Evolutionary conservation across 2,113 vertebrate genomes (phyloP), one percentile per base, ranked within the genome.

Genomic region (Otolemur garnettii): DNA sequence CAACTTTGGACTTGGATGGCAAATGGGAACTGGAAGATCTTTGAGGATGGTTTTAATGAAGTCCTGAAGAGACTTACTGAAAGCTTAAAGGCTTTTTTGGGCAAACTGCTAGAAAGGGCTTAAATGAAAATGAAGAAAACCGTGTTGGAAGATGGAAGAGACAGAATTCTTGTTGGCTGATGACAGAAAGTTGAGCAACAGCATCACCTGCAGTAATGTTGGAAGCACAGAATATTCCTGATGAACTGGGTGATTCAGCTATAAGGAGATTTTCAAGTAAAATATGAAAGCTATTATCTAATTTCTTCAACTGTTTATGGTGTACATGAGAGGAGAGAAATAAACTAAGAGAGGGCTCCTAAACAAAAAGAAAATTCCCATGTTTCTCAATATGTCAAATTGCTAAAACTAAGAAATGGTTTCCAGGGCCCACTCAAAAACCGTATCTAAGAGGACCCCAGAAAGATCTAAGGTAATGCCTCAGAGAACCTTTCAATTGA

Each of bases 71-170:
- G 22, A 60, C 79, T 57, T 35, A 60, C 13, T 60, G 24, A 35
- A 84, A 69, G 18, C 35, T 78, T 60, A 45, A 83, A 78, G 35
- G 8, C 78, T 19, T 64, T 64, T 84, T 78, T 69, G 71, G 60
- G 26, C 26, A 90, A 22, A 78, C 35, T 60, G 15, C 74, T 3
- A 22, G 13, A 60, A 33, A 91, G 22, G 11, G 45, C 55, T 91
- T 80, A 86, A 86, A 79, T 72, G 26, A 72, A 95, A 71, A 79
- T 91, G 78, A 94, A 88, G 64, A 94, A 30, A 79, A 86, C 42
- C 14, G 33, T 62, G 21, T 72, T 91, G 28, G 42, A 86, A 94
- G 55, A n/a, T 86, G 42, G 42, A 42, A 74, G 21, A 68, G 86
- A 57, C n/a, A 45, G 68, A 80, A 45, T 91, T n/a, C 33, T 60